These are phyloP conservation scores for Bubo scandiacus DNA, from an alignment of 2,113 vertebrate species.

Conservation along the genomic window DNA sequence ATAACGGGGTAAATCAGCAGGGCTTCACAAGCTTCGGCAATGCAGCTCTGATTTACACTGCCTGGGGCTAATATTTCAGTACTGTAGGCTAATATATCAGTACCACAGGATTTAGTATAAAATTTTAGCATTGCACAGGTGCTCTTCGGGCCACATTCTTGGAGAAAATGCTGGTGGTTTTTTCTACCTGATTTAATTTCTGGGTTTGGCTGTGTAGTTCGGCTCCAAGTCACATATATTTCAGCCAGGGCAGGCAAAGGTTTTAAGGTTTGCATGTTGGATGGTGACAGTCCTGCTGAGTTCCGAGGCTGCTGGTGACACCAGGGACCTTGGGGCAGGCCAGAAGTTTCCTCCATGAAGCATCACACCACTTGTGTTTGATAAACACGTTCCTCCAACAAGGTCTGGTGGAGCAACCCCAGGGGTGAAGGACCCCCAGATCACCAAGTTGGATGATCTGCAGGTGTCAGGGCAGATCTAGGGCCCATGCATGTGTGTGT, in stretches of 20 bases:
- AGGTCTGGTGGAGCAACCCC: not conserved
- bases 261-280: not conserved
- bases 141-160: not conserved
- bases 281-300: not conserved
- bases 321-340: not conserved
- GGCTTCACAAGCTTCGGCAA: not conserved
- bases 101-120: not conserved
- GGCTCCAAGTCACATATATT: accelerated
- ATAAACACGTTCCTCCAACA: not conserved
- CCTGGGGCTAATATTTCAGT: not conserved
- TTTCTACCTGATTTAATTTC: not conserved
- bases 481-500: accelerated
- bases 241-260: not conserved
- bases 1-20: not conserved
- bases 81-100: not conserved
- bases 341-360: not conserved
- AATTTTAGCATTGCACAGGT: not conserved
- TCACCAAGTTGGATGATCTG: not conserved
- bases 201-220: not conserved
- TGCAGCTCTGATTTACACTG: not conserved
- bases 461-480: not conserved
- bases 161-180: not conserved
- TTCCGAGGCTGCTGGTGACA: not conserved
- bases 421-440: not conserved
- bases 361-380: accelerated